Evolutionary conservation across 1,140 invertebrate genomes (phyloP), one percentile per base, ranked within the genome.

Genomic region (Melitaea cinxia): DNA sequence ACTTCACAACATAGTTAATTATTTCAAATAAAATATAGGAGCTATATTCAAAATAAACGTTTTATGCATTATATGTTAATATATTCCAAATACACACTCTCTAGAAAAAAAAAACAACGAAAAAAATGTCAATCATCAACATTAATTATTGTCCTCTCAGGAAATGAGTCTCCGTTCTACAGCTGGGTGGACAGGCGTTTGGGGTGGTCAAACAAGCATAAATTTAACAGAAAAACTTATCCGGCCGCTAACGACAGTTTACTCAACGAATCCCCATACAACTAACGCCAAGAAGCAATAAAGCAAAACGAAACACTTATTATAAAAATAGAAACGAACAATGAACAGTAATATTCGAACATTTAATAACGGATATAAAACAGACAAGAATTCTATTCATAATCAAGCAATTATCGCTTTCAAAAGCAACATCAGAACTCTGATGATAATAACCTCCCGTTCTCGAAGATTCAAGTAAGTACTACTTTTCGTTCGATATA

Each of bases 101-200:
- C 17, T 42, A 5, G 6, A 17, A 42, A 6, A 45, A 1, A 45
- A 45, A 47, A 47, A 12, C 33, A 17, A 53, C 19, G 47, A 53
- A 24, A 65, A n/a, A 57, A 35, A 55, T 61, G 39, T 30, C 56
- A 58, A 58, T 42, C 53, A 42, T 52, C 37, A 55, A 66, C 70
- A 77, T 78, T 85, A 82, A 83, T 88, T 42, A 17, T 42, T 84
- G 83, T 85, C 71, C 63, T 77, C 74, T 77, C 83, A 86, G 85
- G 85, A 88, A 85, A 80, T 79, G 75, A 75, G 73, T 73, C 70
- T 54, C 77, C 79, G 80, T 79, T 78, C 75, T 77, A 73, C 74
- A 78, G 80, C 78, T 86, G 80, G 73, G 73, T 81, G 71, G 64
- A 59, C 67, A 72, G 57, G 68, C 65, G 63, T 70, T 70, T 75